These are phyloP conservation scores for Pangasianodon gigas DNA, from an alignment of 2,113 vertebrate genomes.

Conservation along the genomic window DNA sequence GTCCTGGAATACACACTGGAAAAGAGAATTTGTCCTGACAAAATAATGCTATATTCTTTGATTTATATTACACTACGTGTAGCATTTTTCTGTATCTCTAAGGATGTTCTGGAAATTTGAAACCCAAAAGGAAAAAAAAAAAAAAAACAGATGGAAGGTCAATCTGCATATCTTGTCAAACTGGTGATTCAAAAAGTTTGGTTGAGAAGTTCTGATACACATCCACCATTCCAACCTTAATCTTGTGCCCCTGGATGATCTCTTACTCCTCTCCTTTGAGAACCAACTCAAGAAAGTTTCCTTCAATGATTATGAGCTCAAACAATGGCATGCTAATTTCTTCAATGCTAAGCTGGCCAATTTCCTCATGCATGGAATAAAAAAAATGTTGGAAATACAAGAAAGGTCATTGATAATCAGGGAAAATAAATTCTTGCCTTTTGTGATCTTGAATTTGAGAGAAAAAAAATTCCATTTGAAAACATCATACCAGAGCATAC, in stretches of 20 bases:
- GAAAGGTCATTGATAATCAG: neutral
- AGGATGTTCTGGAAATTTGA: neutral
- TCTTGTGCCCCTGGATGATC: neutral
- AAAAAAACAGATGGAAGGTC: neutral
- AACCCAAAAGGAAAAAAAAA: neutral
- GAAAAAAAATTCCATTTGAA: neutral
- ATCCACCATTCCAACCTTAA: neutral
- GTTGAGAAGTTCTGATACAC: neutral
- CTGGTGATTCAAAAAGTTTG: neutral
- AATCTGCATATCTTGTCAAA: neutral
- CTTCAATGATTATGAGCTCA: neutral
- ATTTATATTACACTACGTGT: slow-evolving; percentile 3
- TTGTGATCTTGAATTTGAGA: neutral
- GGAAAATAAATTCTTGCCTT: neutral
- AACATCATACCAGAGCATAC: neutral
- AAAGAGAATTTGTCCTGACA: neutral
- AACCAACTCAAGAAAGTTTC: neutral
- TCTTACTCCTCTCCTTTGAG: neutral
- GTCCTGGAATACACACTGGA: neutral
- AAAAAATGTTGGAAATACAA: neutral
- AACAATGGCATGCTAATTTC: neutral
- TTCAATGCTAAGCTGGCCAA: neutral
- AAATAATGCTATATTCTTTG: neutral
- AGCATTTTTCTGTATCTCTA: neutral
- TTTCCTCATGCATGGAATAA: neutral